phyloP scores from a whole-genome alignment of 2,113 vertebrate genomes.

The Oryzias curvinotus region DNA sequence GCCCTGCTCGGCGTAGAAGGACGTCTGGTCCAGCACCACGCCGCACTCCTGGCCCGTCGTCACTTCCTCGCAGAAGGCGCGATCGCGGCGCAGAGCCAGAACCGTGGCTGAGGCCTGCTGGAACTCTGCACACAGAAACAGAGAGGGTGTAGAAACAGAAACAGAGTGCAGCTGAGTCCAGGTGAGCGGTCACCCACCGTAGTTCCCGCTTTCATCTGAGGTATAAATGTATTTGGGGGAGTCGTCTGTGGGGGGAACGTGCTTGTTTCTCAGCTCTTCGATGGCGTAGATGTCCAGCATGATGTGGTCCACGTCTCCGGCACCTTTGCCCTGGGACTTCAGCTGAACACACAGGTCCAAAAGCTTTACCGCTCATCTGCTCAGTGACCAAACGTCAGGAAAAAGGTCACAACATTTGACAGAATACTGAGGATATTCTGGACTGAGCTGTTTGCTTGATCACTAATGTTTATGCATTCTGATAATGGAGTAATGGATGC shows the following conservation, averaged over 20 bases:
- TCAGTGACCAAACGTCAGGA: too few relatives aligned
- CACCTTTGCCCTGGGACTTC: slow-evolving; percentile 93
- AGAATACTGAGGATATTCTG: too few relatives aligned
- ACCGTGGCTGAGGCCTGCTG: slow-evolving; percentile 81
- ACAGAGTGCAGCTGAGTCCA: neutral
- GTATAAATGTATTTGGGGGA: slow-evolving; percentile 87
- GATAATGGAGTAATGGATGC: too few relatives aligned
- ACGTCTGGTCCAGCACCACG: slow-evolving; percentile 89
- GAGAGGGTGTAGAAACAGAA: too few relatives aligned
- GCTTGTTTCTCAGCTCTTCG: slow-evolving; percentile 88
- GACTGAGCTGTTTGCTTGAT: too few relatives aligned
- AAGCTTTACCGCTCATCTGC: too few relatives aligned
- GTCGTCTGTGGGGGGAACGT: slow-evolving; percentile 84
- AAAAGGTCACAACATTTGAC: too few relatives aligned
- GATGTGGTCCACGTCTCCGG: slow-evolving; percentile 88
- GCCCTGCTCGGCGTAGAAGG: slow-evolving; percentile 97
- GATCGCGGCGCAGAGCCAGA: slow-evolving; percentile 89
- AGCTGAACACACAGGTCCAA: slow-evolving; percentile 65
- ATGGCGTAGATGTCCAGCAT: slow-evolving; percentile 99
- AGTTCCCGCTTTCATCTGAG: slow-evolving; percentile 77
- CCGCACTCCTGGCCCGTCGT: slow-evolving; percentile 92
- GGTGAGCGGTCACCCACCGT: slow-evolving; percentile 49
- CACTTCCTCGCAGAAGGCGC: slow-evolving; percentile 86
- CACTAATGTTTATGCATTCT: too few relatives aligned
- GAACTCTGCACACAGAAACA: slow-evolving; percentile 73